Evolutionary conservation across 1,140 invertebrate genomes (phyloP).

Genomic region (Stratiolaelaps scimitus): DNA sequence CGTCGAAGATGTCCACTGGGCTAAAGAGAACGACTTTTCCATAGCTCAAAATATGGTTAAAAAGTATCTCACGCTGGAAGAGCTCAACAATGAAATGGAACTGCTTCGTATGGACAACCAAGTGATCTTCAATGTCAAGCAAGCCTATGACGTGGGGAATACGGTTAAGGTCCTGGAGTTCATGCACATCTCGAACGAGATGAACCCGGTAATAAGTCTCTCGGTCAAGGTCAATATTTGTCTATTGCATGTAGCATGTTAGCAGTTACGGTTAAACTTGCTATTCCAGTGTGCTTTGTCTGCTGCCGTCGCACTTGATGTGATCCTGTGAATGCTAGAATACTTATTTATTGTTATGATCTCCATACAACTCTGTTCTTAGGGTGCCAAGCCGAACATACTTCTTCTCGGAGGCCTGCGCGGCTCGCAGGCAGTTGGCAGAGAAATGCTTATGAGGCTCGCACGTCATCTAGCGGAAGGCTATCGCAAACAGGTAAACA

Average conservation of each 20-base stretch:
- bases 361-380: no score
- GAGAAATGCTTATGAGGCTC: conserved; percentile 67
- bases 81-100: conserved; percentile 51
- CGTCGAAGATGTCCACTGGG: conserved; percentile 63
- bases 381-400: conserved; percentile 45
- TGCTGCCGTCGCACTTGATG: no score
- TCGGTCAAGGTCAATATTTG: no score
- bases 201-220: conserved; percentile 2
- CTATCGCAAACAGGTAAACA: conserved; percentile 5
- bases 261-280: no score
- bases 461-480: conserved; percentile 59
- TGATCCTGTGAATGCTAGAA: no score
- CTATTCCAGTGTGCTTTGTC: no score
- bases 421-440: conserved; percentile 63
- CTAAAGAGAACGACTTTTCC: conserved; percentile 57
- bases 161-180: conserved; percentile 1
- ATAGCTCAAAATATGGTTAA: conserved; percentile 45
- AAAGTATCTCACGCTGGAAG: conserved; percentile 51
- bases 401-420: conserved; percentile 68
- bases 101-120: conserved; percentile 53
- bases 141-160: conserved; percentile 1
- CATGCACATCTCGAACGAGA: conserved; percentile 23
- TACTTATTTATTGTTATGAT: no score
- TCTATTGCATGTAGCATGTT: no score
- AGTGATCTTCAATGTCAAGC: conserved; percentile 43